Evolutionary conservation across 2,888 invertebrate genomes (phyloP), one percentile per base, ranked within the genome.

Genomic region (Rutpela maculata): DNA sequence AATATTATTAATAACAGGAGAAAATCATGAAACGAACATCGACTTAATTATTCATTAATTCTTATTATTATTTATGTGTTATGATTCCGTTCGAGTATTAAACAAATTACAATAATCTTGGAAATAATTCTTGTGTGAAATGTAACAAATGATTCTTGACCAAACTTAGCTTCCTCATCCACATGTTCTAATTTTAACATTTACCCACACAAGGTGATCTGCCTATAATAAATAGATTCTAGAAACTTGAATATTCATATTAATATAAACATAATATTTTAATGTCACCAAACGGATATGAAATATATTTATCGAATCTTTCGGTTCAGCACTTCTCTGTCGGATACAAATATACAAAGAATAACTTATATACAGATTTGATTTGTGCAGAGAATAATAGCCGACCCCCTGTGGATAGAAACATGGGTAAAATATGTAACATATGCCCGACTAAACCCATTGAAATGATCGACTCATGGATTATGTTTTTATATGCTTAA

Each of bases 371-470:
- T 65, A 75, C 76, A 78, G 78, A 77, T 84, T 83, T 83, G 82
- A 83, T 84, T 84, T 82, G 83, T 83, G 74, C 74, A 66, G 80
- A 76, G 83, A 83, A 84, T 83, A 83, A 84, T 83, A 79, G 80
- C 75, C 74, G 78, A 50, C 81, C 83, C 80, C 84, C 83, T 80
- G 80, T 76, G 67, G 84, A 60, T 66, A 70, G 74, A 81, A 83
- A 83, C 82, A 83, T 77, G 81, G 77, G 81, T 80, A 80, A 81
- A 83, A 81, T 81, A 79, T 82, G 83, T 82, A 83, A 82, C 83
- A 82, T 83, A 83, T 83, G 83, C 83, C 81, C 74, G 71, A 78
- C 72, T 77, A 79, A 74, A 67, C 72, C 81, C 79, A 81, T 82
- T 82, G 78, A 82, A 70, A 78, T 75, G 76, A 80, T 81, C 79